Evolutionary conservation across 2,113 vertebrate species (phyloP).

Genomic region (Tapirus terrestris): DNA sequence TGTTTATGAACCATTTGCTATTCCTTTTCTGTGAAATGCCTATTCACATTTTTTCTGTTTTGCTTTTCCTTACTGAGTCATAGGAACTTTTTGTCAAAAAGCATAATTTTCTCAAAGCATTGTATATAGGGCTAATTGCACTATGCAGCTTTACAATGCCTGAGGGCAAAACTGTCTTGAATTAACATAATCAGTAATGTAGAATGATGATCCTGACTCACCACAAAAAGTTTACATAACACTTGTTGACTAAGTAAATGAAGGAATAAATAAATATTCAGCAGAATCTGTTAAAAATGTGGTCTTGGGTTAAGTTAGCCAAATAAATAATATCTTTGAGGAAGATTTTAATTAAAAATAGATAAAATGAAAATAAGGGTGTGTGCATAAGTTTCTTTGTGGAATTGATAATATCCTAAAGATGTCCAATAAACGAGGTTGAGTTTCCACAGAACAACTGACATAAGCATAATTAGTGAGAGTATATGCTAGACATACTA

Average conservation of each 20-base stretch:
- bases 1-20: not conserved
- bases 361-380: not conserved
- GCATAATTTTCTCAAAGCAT: not conserved
- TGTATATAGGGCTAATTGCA: not conserved
- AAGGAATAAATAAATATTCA: slow-evolving; percentile 20
- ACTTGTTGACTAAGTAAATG: not conserved
- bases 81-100: not conserved
- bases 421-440: not conserved
- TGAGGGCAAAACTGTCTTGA: not conserved
- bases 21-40: not conserved
- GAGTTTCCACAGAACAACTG: not conserved
- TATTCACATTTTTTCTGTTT: not conserved
- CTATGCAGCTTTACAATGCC: not conserved
- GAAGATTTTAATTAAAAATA: slow-evolving; percentile 39
- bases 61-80: slow-evolving; percentile 1
- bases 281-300: not conserved
- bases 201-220: not conserved
- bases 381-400: not conserved
- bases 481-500: not conserved
- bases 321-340: not conserved
- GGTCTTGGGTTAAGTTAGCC: not conserved
- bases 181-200: not conserved
- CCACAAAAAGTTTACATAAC: not conserved
- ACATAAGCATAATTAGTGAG: not conserved
- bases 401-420: not conserved